Evolutionary conservation across 37 sponge, comb jelly and placozoan genomes (phyloP), one percentile per base, ranked within the genome.

Genomic region (Aplysina aerophoba): DNA sequence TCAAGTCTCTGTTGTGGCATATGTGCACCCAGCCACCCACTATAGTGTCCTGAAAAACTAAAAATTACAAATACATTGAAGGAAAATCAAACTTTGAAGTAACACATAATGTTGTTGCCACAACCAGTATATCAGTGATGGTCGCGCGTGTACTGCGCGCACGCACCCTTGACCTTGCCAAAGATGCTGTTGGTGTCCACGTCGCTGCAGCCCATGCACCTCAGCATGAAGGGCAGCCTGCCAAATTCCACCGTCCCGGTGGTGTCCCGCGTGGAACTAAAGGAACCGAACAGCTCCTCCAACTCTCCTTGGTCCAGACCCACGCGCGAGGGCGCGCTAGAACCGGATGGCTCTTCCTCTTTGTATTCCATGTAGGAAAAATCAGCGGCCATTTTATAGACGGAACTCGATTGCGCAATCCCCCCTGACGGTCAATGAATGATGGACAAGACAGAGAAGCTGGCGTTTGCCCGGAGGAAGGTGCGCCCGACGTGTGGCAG

Each of bases 391-490:
- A 75, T 75, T 75, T 75, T 75, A 19, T 53, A 15, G 53, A 44
- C 3, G 50, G 50, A 3, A 3, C 50, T 44, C 25, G 11, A 62
- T 75, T 75, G 54, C 44, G 53, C 78, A 75, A 75, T 75, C 54
- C 24, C n/a, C 41, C 78, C 53, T 0, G 54, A 37, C 16, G 37
- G 2, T 27, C 34, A 6, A 33, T 20, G 79, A 2, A 53, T 17
- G 21, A 92, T 88, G 88, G 92, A 92, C 66, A 92, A 79, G 56
- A 81, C 56, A 12, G 89, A 88, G 60, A 92, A 92, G 79, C 79
- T 92, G 0, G 89, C 92, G 30, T 59, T 73, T 27, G 88, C 86
- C 22, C 69, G 89, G 2, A 92, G 85, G 68, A 92, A 92, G 81
- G 92, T 88, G 66, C 55, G 86, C 37, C 25, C 33, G n/a, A n/a